These are phyloP conservation scores for Lumbricus terrestris DNA, from an alignment of 2,888 invertebrate species.

Conservation along the genomic window DNA sequence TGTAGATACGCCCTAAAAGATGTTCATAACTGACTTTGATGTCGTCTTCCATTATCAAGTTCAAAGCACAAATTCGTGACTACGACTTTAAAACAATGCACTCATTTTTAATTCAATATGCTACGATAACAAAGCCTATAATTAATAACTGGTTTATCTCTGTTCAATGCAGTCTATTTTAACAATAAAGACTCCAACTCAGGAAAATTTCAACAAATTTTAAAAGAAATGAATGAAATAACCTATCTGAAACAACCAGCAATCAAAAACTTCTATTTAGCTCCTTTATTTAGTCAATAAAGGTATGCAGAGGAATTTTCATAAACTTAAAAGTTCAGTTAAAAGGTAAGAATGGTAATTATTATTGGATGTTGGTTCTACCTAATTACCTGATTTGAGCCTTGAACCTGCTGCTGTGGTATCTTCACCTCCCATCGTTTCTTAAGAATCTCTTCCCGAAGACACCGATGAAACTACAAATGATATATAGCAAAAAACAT, in stretches of 20 bases:
- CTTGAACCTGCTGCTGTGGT: constrained; percentile 6
- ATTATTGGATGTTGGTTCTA: background rate
- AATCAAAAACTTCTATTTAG: background rate
- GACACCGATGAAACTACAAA: constrained; percentile 17
- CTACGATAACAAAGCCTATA: no score
- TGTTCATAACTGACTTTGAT: no score
- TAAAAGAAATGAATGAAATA: background rate
- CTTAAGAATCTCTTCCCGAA: constrained; percentile 14
- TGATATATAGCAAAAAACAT: background rate
- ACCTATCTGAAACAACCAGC: background rate
- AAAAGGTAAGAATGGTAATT: background rate
- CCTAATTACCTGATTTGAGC: background rate
- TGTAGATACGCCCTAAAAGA: no score
- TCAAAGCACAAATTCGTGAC: no score
- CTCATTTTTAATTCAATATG: no score
- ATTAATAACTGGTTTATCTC: background rate
- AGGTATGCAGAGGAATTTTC: background rate
- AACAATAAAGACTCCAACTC: background rate
- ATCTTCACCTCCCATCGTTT: constrained; percentile 24
- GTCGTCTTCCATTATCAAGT: no score
- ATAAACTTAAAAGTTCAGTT: background rate
- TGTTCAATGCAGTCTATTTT: background rate
- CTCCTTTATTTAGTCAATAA: background rate
- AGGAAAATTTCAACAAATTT: background rate
- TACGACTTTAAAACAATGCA: no score